Conservation (phyloP, 2,888 invertebrate genomes). For the Tetanocera ferruginea region DNA sequence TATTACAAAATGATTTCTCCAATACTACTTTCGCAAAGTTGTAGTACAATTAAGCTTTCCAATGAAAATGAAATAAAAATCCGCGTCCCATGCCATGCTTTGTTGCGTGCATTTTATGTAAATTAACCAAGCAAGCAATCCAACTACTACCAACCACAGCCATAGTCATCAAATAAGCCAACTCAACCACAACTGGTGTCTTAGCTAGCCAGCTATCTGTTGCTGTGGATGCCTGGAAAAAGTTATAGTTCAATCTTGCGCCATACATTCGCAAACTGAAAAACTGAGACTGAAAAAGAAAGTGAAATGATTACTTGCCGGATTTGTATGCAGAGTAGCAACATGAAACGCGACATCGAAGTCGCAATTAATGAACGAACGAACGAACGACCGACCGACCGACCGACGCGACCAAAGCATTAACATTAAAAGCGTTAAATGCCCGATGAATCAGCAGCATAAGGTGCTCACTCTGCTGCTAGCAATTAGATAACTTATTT, state of each 20-base stretch:
- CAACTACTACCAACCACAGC: background rate
- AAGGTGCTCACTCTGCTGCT: background rate
- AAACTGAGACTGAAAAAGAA: constrained; percentile 66
- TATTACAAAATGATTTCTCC: constrained; percentile 29
- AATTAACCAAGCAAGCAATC: constrained; percentile 55
- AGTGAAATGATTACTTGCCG: constrained; percentile 63
- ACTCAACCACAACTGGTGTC: background rate
- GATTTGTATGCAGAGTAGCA: constrained; percentile 29
- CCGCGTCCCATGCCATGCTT: constrained; percentile 29
- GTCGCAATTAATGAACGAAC: constrained; percentile 8
- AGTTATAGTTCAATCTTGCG: constrained; percentile 9
- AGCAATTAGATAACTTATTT: constrained; percentile 16
- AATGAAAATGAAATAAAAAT: constrained; percentile 31
- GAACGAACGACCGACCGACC: background rate
- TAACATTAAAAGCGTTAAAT: background rate
- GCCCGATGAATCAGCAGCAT: background rate
- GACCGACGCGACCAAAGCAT: constrained; percentile 15
- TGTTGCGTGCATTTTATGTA: constrained; percentile 47
- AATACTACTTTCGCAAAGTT: constrained; percentile 22
- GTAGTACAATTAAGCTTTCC: constrained; percentile 27
- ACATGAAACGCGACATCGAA: constrained; percentile 6
- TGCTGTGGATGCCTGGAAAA: constrained; percentile 21
- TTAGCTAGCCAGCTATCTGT: background rate
- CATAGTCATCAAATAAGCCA: background rate
- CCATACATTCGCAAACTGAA: background rate